These are phyloP conservation scores for Oxyruncus cristatus DNA, from an alignment of 2,113 vertebrate species.

Conservation along the genomic window DNA sequence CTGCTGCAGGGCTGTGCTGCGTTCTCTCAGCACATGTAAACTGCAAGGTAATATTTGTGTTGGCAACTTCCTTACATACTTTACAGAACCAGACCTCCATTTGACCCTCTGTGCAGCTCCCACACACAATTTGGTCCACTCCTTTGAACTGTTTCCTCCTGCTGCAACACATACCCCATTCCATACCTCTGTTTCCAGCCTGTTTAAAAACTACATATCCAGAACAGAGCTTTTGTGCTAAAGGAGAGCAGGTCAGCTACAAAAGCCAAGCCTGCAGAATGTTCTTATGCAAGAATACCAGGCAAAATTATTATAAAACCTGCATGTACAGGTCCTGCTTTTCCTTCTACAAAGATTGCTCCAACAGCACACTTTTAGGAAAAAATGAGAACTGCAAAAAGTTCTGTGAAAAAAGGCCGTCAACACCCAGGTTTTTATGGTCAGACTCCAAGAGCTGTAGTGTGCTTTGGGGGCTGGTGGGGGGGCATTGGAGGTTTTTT, in stretches of 20 bases:
- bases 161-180: background rate
- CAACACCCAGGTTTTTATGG: background rate
- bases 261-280: background rate
- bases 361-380: background rate
- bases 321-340: background rate
- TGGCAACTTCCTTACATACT: slow-evolving; percentile 49
- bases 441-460: background rate
- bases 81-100: slow-evolving; percentile 30
- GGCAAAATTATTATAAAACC: background rate
- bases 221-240: background rate
- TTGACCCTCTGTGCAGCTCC: slow-evolving; percentile 40
- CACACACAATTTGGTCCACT: background rate
- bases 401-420: background rate
- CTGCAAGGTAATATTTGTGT: slow-evolving; percentile 56
- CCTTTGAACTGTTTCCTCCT: background rate
- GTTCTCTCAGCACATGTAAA: slow-evolving; percentile 20
- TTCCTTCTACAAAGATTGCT: background rate
- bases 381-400: background rate
- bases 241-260: background rate
- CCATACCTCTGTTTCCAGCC: background rate
- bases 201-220: background rate
- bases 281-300: background rate
- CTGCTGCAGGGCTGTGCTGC: background rate
- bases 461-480: background rate
- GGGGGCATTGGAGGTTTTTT: fast-evolving